phyloP scores from a whole-genome alignment of 2,797 vertebrate genomes.

The Rhinatrema bivittatum region DNA sequence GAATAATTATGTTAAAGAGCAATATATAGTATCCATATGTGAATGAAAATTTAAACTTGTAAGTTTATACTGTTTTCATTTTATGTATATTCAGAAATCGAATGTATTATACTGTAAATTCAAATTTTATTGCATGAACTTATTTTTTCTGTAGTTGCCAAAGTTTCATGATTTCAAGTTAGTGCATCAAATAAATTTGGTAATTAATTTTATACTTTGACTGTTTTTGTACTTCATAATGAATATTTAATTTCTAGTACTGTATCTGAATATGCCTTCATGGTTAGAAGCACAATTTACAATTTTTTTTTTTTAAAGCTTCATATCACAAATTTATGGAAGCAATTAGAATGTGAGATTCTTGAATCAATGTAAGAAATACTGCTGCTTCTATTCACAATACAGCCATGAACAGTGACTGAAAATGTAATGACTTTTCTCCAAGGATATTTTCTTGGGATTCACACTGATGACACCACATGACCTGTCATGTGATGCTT shows the following conservation, averaged over 20 bases:
- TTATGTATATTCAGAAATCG: conserved; percentile 38
- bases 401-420: background rate
- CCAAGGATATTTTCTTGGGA: no score
- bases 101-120: conserved; percentile 59
- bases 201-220: conserved; percentile 10
- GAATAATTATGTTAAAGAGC: conserved; percentile 45
- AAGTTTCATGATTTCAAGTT: conserved; percentile 25
- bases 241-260: no score
- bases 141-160: conserved; percentile 60
- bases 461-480: no score
- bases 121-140: conserved; percentile 61
- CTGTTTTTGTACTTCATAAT: conserved; percentile 3
- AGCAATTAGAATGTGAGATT: no score
- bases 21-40: conserved; percentile 48
- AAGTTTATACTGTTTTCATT: conserved; percentile 47
- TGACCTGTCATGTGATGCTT: no score
- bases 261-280: no score
- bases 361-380: background rate
- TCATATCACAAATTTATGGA: no score
- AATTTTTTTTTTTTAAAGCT: background rate
- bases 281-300: no score
- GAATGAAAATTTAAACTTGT: conserved; percentile 45
- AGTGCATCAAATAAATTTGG: conserved; percentile 37
- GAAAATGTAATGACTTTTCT: background rate
- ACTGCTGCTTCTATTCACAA: background rate